These are phyloP conservation scores for Brachionus paranguensis DNA, from an alignment of 1,140 invertebrate species.

Conservation along the genomic window DNA sequence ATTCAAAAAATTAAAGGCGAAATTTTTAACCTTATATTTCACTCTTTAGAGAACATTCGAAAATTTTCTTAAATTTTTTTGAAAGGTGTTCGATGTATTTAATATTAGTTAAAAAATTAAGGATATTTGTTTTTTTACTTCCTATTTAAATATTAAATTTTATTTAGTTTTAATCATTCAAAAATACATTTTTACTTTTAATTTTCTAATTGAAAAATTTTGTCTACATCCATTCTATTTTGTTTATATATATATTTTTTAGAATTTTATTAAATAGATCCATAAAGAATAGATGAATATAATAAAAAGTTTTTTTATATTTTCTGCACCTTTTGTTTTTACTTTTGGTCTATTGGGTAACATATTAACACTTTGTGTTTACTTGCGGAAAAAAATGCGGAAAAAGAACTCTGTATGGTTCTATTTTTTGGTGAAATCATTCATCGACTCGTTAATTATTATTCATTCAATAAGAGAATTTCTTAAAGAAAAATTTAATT, in stretches of 20 bases:
- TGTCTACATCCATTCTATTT: too few relatives aligned
- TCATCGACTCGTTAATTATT: neutral
- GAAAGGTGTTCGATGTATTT: too few relatives aligned
- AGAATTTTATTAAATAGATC: neutral
- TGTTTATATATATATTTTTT: neutral
- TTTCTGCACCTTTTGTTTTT: neutral
- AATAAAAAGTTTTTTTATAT: neutral
- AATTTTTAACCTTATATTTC: too few relatives aligned
- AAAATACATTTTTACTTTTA: neutral
- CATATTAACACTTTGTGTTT: neutral
- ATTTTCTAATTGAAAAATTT: too few relatives aligned
- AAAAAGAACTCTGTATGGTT: neutral
- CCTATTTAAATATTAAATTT: neutral
- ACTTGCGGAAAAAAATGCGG: neutral
- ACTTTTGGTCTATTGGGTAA: neutral
- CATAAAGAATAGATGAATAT: neutral
- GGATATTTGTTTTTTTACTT: neutral
- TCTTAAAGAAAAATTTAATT: neutral
- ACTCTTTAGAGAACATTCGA: too few relatives aligned
- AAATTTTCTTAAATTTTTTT: too few relatives aligned
- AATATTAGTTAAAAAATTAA: neutral
- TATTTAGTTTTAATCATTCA: neutral
- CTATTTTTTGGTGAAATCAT: neutral
- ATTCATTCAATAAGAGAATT: slow-evolving; percentile 6
- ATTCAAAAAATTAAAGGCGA: too few relatives aligned